Evolutionary conservation across 2,113 vertebrate genomes (phyloP), one percentile per base, ranked within the genome.

Genomic region (Psophia crepitans): DNA sequence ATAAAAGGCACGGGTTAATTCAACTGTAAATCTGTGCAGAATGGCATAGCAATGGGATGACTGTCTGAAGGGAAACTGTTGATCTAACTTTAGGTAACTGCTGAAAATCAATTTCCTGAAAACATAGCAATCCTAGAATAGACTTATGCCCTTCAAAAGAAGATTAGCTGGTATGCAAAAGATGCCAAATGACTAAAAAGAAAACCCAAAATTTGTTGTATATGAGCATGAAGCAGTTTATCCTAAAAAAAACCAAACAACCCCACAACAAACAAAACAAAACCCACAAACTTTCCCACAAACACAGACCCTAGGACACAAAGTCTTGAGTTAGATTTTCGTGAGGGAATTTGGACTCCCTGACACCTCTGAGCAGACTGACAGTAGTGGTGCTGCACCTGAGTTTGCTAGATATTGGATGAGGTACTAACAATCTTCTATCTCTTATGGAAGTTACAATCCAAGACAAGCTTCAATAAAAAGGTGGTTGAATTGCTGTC

Each of bases 21-120:
- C 61, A 68, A 12, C 30, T 53, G 19, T 68, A 82, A 81, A 71
- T 89, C 46, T 64, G 18, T 68, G 58, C 37, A 77, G 74, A 87
- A 77, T 44, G 12, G 16, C 26, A 9, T 63, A 66, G 32, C n/a
- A 63, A 15, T 0, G 1, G 32, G 11, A 56, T 43, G 44, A 22
- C 32, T 84, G 11, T 53, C 39, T 1, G 6, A 81, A 86, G 32
- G 37, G 41, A 32, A 86, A 63, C 11, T 66, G 33, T 60, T 74
- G 43, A 30, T 84, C 14, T 79, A 71, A 68, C 16, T 88, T 70
- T 2, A 74, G 13, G 23, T 54, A 74, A 46, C 9, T 37, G 26
- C 30, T 73, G 60, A 46, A 73, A 78, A 78, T 78, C 37, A 23
- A 54, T 79, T 93, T 90, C 20, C 44, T 87, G 86, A 89, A 94